Percentiles rank a stretch among this genome's conserved stretches.
Evolutionary conservation across 2,797 vertebrate species (phyloP).

Genomic region (Centropyge bicolor): DNA sequence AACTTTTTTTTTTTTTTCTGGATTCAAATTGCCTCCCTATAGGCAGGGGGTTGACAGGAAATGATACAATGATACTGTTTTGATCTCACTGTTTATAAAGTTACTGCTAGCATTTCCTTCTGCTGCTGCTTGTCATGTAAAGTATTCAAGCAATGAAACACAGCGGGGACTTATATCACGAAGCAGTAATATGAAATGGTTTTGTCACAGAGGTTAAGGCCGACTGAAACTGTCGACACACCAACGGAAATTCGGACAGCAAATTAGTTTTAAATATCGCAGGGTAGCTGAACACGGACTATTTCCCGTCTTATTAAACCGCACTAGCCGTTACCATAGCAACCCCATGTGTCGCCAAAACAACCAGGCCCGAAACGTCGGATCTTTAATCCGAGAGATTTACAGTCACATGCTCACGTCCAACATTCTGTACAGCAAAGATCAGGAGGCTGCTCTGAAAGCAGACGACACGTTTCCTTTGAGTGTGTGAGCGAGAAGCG

Average conservation of each 20-base stretch:
- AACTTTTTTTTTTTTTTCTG: too few species aligned
- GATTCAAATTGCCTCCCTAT: neutral
- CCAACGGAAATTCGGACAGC: neutral
- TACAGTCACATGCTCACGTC: neutral
- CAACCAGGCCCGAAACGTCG: neutral
- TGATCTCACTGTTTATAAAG: neutral
- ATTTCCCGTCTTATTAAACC: neutral
- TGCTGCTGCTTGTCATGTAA: neutral
- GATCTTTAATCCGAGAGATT: neutral
- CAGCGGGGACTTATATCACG: neutral
- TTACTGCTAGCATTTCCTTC: neutral
- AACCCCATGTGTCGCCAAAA: conserved; percentile 1
- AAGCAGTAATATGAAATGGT: neutral
- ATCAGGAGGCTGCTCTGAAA: neutral
- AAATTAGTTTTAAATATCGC: neutral
- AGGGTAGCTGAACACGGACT: neutral
- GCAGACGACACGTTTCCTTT: neutral
- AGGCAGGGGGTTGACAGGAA: neutral
- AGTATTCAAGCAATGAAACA: neutral
- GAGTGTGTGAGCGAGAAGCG: conserved; percentile 24
- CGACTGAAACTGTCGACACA: neutral
- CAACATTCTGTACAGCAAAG: neutral
- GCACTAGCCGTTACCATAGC: conserved; percentile 21
- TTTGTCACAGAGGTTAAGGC: too few species aligned
- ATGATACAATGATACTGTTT: neutral